Evolutionary conservation across 2,888 invertebrate species (phyloP), one percentile per base, ranked within the genome.

Genomic region (Empis livida): DNA sequence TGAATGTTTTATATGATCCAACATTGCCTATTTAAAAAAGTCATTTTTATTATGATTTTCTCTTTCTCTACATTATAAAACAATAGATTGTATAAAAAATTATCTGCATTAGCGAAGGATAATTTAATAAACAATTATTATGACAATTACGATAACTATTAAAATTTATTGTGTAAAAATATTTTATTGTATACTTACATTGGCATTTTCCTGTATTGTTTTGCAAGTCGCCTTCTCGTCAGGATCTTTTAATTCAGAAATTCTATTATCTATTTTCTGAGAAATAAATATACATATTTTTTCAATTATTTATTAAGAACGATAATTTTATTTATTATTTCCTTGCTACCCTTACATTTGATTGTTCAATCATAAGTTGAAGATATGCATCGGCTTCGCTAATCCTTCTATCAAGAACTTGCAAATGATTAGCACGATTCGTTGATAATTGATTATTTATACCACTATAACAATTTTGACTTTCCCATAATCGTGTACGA

Each of bases 1-100:
- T 61, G 95, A 90, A 77, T 97, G 96, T 74, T 97, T 97, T 56
- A 97, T 89, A 60, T 94, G 88, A 73, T 97, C 95, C 69, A 97
- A 78, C 84, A 96, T 90, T 52, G 80, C 82, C 85, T 92, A 74
- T 51, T 92, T 74, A 52, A 60, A 52, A 56, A 53, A 48, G 49
- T 53, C 47, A 51, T 23, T 44, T n/a, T 16, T 16, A 49, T 27
- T 23, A 39, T 15, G 14, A 39, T n/a, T n/a, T n/a, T n/a, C n/a
- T n/a, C n/a, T n/a, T n/a, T n/a, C n/a, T n/a, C n/a, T n/a, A n/a
- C n/a, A n/a, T n/a, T n/a, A n/a, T n/a, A n/a, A n/a, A n/a, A n/a
- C n/a, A n/a, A n/a, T n/a, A n/a, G n/a, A n/a, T n/a, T n/a, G n/a
- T n/a, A n/a, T n/a, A n/a, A n/a, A n/a, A n/a, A n/a, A n/a, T n/a